Conservation (phyloP, 1,140 invertebrate genomes). For the Druon quercuslanigerum region DNA sequence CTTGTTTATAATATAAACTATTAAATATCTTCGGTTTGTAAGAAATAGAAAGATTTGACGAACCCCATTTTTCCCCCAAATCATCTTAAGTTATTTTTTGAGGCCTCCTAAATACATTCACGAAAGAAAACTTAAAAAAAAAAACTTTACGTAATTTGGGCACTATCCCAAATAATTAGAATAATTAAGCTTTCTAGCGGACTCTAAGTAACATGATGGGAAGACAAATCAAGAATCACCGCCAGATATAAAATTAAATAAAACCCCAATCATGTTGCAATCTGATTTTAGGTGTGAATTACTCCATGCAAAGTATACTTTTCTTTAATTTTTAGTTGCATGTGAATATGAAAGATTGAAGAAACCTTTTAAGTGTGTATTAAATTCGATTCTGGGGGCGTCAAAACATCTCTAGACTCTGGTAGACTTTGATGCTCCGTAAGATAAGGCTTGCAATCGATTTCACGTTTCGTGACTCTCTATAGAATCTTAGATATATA, state of each 20-base stretch:
- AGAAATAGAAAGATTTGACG: too few species aligned
- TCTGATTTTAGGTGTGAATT: background rate
- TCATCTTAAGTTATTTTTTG: too few species aligned
- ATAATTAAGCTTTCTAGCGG: too few species aligned
- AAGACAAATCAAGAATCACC: background rate
- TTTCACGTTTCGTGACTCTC: slow-evolving; percentile 38
- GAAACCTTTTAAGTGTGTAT: slow-evolving; percentile 8
- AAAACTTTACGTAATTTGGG: too few species aligned
- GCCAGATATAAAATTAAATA: background rate
- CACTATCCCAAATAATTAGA: too few species aligned
- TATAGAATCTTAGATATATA: background rate
- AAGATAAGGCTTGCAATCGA: slow-evolving; percentile 38
- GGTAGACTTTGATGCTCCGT: slow-evolving; percentile 40
- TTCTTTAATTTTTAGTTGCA: background rate
- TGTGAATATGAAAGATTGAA: background rate
- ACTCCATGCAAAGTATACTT: background rate
- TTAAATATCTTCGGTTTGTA: too few species aligned
- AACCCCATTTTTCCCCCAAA: too few species aligned
- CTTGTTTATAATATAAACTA: too few species aligned
- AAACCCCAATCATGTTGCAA: background rate
- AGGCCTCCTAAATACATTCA: too few species aligned
- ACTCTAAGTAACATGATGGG: too few species aligned
- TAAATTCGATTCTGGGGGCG: slow-evolving; percentile 33
- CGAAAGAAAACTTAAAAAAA: too few species aligned
- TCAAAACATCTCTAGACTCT: slow-evolving; percentile 37